A percentile compares a stretch with the other conserved stretches of the same genome.
Conservation (phyloP, 1,140 invertebrate genomes). For the Saxidomus purpurata region DNA sequence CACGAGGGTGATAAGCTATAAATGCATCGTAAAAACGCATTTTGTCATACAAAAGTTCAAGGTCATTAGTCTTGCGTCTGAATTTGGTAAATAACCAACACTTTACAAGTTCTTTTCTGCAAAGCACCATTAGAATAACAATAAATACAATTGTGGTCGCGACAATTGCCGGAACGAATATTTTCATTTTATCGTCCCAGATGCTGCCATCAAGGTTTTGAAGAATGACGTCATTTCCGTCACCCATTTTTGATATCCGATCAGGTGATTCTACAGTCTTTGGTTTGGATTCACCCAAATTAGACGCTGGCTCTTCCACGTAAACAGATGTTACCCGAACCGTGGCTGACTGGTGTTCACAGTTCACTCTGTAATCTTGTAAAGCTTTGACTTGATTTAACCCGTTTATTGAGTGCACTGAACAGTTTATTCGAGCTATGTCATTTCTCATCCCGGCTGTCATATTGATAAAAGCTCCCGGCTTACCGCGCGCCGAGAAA, state of each 20-base stretch:
- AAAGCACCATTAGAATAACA: conserved; percentile 27
- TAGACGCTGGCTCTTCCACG: neutral
- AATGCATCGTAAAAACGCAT: conserved; percentile 57
- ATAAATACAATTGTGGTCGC: conserved; percentile 27
- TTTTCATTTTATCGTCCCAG: conserved; percentile 34
- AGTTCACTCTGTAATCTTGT: neutral
- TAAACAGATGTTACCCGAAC: neutral
- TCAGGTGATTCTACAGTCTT: neutral
- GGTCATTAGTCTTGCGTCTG: conserved; percentile 22
- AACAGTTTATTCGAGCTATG: neutral
- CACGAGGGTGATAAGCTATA: conserved; percentile 47
- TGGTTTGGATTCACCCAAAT: neutral
- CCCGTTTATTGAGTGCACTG: neutral
- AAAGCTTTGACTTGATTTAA: neutral
- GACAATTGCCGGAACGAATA: conserved; percentile 55
- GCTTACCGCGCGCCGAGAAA: conserved; percentile 14
- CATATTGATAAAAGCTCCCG: conserved; percentile 30
- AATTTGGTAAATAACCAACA: conserved; percentile 61
- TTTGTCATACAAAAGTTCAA: conserved; percentile 54
- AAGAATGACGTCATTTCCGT: neutral
- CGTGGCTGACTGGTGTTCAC: neutral
- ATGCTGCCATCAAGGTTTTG: neutral
- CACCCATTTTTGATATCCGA: neutral
- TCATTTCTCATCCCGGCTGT: neutral
- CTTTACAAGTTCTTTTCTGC: conserved; percentile 49